These are phyloP conservation scores for Arctia plantaginis DNA, from an alignment of 2,888 invertebrate species.

Conservation along the genomic window DNA sequence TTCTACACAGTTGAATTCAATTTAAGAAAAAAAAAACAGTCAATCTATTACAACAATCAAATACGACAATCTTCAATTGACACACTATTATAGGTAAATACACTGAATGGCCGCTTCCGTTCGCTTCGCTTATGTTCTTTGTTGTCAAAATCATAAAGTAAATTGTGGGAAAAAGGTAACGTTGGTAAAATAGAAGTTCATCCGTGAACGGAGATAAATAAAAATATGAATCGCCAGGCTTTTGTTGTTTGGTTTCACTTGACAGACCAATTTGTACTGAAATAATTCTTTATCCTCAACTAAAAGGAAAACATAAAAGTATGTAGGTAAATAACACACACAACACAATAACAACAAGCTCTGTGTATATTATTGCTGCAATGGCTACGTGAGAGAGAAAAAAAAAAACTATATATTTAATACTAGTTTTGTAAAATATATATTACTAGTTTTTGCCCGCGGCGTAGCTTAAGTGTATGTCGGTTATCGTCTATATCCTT, in stretches of 20 bases:
- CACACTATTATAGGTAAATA: not conserved
- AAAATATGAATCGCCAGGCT: not conserved
- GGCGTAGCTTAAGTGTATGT: no score
- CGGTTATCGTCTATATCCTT: no score
- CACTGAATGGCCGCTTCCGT: not conserved
- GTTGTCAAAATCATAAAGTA: not conserved
- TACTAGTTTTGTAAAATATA: no score
- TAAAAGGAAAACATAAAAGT: not conserved
- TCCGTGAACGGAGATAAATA: not conserved
- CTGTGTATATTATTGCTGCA: not conserved
- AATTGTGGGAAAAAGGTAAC: not conserved
- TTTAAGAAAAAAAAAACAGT: not conserved
- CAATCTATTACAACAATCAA: not conserved
- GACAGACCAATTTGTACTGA: not conserved
- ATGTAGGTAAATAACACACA: not conserved
- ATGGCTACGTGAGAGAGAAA: not conserved
- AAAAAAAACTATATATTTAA: no score
- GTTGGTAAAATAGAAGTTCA: not conserved
- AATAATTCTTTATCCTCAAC: not conserved
- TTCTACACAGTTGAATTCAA: no score
- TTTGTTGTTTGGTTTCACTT: conserved; percentile 1
- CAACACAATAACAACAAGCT: no score
- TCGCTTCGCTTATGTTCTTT: not conserved
- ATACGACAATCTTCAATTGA: not conserved
- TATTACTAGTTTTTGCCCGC: no score